Evolutionary conservation across 2,888 invertebrate species (phyloP).

Genomic region (Synergus itoensis): DNA sequence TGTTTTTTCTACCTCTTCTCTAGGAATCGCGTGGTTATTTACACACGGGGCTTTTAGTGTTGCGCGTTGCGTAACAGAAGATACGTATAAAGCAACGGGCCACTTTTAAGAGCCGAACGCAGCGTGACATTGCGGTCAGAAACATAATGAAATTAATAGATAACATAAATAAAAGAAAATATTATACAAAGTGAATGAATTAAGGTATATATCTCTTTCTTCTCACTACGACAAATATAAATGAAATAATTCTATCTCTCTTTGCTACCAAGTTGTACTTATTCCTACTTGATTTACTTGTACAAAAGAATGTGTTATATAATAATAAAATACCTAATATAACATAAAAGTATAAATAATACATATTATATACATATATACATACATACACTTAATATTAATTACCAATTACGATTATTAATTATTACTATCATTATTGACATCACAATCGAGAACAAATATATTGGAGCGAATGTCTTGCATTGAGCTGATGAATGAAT

Average conservation of each 20-base stretch:
- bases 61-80: conserved; percentile 52
- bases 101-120: conserved; percentile 55
- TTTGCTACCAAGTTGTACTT: conserved; percentile 79
- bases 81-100: conserved; percentile 49
- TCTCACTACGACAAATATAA: conserved; percentile 75
- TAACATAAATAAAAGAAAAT: conserved; percentile 62
- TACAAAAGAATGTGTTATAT: conserved; percentile 78
- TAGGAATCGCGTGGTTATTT: conserved; percentile 69
- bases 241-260: conserved; percentile 78
- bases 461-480: conserved; percentile 56
- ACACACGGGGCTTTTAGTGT: conserved; percentile 55
- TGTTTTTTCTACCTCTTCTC: conserved; percentile 74
- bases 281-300: conserved; percentile 79
- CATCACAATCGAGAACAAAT: conserved; percentile 57
- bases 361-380: conserved; percentile 61
- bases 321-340: conserved; percentile 75
- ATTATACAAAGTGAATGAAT: conserved; percentile 64
- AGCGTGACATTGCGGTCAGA: conserved; percentile 67
- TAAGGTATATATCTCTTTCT: conserved; percentile 69
- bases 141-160: conserved; percentile 73
- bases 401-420: conserved; percentile 64
- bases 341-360: conserved; percentile 72
- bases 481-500: conserved; percentile 53
- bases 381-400: conserved; percentile 67
- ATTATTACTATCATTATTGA: conserved; percentile 61